Base-by-base conservation (phyloP, 2,113 vertebrate genomes). In the Indri indri region DNA sequence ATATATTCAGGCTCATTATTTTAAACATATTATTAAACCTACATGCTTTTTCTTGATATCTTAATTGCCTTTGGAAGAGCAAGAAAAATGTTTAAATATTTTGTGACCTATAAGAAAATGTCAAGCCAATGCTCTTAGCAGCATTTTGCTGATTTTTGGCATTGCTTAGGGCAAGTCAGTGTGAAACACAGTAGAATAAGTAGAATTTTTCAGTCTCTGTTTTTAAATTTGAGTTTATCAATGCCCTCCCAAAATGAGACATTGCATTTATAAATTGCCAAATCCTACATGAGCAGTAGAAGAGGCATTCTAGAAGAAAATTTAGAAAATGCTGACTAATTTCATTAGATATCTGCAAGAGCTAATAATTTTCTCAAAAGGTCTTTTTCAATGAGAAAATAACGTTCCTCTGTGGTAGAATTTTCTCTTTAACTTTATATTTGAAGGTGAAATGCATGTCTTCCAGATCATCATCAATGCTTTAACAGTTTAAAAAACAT, bases 401-500 rank as follows among this genome's bases (percentile, higher is more conserved):
- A 65, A n/a, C 17, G 3, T 42, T 86, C 34, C 42, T 73, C 59
- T 88, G 20, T 63, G 71, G 13, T 47, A 91, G 54, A 71, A 77
- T 80, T 92, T 88, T 81, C 4, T 79, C 52, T 92, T 74, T 95
- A 88, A 84, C 40, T 94, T 94, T 68, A 81, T 40, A 34, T 88
- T 95, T 94, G 52, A 74, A 81, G 20, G 25, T 91, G 25, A 91
- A 89, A 79, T 88, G 16, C 12, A 47, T 0, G 70, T 45, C n/a
- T 86, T 61, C 8, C 14, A 74, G 45, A 16, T 61, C 66, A 89
- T 86, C 42, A 89, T 71, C 11, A 85, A 42, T 88, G 6, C 25
- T 63, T 85, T 54, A 88, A 61, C 8, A 23, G 50, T 54, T 54
- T 54, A n/a, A 79, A 54, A 22, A 20, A 54, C 23, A 34, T n/a